These are phyloP conservation scores for Phrynocephalus versicolor DNA, from an alignment of 2,113 vertebrate genomes.

Conservation along the genomic window DNA sequence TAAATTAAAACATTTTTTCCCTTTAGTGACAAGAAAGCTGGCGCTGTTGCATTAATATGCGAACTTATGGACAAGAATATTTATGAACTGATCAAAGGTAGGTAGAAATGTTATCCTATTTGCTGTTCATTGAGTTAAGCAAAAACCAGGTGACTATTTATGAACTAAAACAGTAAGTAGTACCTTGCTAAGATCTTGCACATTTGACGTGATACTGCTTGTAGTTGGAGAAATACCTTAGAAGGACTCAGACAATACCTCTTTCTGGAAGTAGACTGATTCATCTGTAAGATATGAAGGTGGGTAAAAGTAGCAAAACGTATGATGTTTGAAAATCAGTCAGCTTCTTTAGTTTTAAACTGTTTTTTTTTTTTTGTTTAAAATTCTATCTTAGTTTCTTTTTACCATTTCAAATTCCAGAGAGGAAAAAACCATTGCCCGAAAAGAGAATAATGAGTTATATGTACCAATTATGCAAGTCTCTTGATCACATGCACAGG, in stretches of 20 bases:
- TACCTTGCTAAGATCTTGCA: background rate
- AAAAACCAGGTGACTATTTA: background rate
- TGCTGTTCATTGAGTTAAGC: constrained; percentile 3
- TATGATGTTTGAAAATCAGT: constrained; percentile 13
- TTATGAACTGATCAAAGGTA: constrained; percentile 90
- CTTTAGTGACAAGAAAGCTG: constrained; percentile 85
- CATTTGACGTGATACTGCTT: background rate
- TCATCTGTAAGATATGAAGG: background rate
- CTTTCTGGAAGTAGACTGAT: background rate
- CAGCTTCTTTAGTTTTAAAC: background rate
- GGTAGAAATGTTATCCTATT: constrained; percentile 31
- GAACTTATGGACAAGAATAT: constrained; percentile 95
- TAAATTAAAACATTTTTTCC: constrained; percentile 50
- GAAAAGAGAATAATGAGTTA: constrained; percentile 78
- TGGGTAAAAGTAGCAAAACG: background rate
- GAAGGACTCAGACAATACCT: background rate
- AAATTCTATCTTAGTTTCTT: constrained; percentile 15
- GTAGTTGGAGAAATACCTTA: background rate
- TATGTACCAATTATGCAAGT: constrained; percentile 86
- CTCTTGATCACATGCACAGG: constrained; percentile 86
- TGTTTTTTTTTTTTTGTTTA: background rate
- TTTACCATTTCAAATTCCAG: constrained; percentile 59
- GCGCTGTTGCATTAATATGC: constrained; percentile 85
- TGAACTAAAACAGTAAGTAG: background rate
- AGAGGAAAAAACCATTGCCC: constrained; percentile 79